These are phyloP conservation scores for Caradrina clavipalpis DNA, from an alignment of 2,888 invertebrate genomes.

Conservation along the genomic window DNA sequence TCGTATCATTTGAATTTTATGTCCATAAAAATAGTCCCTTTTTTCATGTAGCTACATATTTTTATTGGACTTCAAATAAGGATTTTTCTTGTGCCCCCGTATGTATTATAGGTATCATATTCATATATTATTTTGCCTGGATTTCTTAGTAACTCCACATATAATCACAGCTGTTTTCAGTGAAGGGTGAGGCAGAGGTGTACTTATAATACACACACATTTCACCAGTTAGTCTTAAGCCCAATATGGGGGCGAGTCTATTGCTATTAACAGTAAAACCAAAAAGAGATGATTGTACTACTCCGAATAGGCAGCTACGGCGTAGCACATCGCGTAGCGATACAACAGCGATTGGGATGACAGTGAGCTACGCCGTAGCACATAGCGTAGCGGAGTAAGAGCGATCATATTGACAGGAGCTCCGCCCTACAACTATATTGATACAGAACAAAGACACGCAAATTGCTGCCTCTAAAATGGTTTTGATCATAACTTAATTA, in stretches of 20 bases:
- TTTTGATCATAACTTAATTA: too few species aligned
- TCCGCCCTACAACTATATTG: slow-evolving; percentile 12
- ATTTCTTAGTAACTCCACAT: not conserved
- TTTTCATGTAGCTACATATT: slow-evolving; percentile 38
- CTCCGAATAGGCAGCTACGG: not conserved
- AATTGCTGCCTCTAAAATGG: too few species aligned
- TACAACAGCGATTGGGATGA: too few species aligned
- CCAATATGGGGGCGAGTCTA: too few species aligned
- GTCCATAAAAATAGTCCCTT: slow-evolving; percentile 49
- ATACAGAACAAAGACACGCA: not conserved
- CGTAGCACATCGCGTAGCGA: too few species aligned
- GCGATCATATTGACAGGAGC: not conserved
- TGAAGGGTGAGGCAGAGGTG: not conserved
- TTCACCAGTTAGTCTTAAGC: not conserved
- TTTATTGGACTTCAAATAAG: slow-evolving; percentile 44
- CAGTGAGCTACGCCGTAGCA: slow-evolving; percentile 23
- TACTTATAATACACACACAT: not conserved
- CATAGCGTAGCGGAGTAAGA: not conserved
- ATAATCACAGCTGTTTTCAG: not conserved
- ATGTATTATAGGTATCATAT: slow-evolving; percentile 26
- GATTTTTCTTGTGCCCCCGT: slow-evolving; percentile 18
- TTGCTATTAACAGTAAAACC: too few species aligned
- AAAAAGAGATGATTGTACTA: not conserved
- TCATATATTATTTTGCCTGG: not conserved
- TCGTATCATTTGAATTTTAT: slow-evolving; percentile 54